Percentiles rank a stretch among this genome's conserved stretches.
phyloP scores from a whole-genome alignment of 2,888 invertebrate species.

The Orchestes rusci region DNA sequence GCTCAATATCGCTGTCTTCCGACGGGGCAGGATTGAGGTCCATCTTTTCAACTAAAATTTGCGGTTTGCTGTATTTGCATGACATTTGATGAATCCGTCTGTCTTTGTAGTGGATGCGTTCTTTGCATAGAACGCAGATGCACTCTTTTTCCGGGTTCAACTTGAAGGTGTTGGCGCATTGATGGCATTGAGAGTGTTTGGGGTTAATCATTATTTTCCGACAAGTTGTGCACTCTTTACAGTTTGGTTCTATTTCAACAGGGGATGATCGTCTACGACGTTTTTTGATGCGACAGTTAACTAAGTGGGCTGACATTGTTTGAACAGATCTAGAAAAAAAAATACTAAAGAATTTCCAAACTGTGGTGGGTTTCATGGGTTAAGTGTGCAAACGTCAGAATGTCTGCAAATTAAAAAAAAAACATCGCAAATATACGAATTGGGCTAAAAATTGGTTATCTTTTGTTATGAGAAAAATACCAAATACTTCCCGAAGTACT shows the following conservation, averaged over 20 bases:
- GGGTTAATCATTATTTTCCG: constrained; percentile 27
- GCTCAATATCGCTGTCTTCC: neutral
- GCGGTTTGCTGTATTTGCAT: constrained; percentile 34
- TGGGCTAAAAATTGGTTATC: no score
- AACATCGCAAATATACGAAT: no score
- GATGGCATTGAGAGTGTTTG: no score
- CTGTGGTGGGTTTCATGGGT: neutral
- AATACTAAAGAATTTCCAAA: neutral
- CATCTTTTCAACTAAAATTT: constrained; percentile 27
- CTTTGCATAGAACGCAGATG: constrained; percentile 36
- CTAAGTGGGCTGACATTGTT: constrained; percentile 15
- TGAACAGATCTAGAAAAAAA: constrained; percentile 14
- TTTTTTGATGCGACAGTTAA: no score
- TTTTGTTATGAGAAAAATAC: no score
- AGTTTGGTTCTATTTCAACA: no score
- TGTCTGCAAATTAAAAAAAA: no score
- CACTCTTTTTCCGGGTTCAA: constrained; percentile 13
- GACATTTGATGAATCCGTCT: constrained; percentile 28
- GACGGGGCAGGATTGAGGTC: neutral
- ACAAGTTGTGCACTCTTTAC: constrained; percentile 25
- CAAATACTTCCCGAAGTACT: no score
- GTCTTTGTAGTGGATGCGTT: constrained; percentile 28
- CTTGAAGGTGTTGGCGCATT: no score
- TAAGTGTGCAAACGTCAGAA: no score
- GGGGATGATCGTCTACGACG: neutral